Percentiles rank a stretch among this genome's conserved stretches.
phyloP scores from a whole-genome alignment of 2,888 invertebrate genomes.

The Zaprionus lineosus region DNA sequence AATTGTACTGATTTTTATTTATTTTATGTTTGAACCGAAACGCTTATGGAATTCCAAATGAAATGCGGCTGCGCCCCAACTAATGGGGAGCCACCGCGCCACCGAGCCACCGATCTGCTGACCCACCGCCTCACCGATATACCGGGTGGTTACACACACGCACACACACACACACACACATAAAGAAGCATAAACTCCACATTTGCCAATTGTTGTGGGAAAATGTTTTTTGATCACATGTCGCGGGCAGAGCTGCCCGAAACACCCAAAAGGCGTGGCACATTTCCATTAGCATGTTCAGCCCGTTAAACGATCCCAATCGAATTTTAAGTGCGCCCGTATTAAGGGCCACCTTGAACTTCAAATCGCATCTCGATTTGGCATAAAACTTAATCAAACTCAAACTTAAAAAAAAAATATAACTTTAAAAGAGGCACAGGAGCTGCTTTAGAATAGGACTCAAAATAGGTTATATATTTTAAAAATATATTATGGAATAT shows the following conservation, averaged over 20 bases:
- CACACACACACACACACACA: too few relatives aligned
- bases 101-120: conserved; percentile 1
- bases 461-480: too few relatives aligned
- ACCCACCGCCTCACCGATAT: too few relatives aligned
- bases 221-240: conserved; percentile 34
- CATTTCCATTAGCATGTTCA: conserved; percentile 56
- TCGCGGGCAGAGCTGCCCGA: not conserved
- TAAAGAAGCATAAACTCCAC: too few relatives aligned
- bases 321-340: conserved; percentile 51
- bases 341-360: conserved; percentile 39
- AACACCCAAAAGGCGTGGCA: conserved; percentile 47
- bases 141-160: too few relatives aligned
- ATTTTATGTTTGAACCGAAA: conserved; percentile 80
- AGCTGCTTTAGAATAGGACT: too few relatives aligned
- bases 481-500: too few relatives aligned
- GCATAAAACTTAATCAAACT: too few relatives aligned
- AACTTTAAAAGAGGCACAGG: too few relatives aligned
- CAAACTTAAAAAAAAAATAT: too few relatives aligned
- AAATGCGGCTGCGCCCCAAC: conserved; percentile 55
- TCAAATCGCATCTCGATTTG: conserved; percentile 19
- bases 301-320: conserved; percentile 35
- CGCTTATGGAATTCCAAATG: conserved; percentile 75
- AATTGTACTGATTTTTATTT: conserved; percentile 79
- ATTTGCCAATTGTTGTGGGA: conserved; percentile 67
- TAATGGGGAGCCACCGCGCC: too few relatives aligned